phyloP scores from a whole-genome alignment of 2,888 invertebrate genomes.

The Cosmorhoe ocellata region DNA sequence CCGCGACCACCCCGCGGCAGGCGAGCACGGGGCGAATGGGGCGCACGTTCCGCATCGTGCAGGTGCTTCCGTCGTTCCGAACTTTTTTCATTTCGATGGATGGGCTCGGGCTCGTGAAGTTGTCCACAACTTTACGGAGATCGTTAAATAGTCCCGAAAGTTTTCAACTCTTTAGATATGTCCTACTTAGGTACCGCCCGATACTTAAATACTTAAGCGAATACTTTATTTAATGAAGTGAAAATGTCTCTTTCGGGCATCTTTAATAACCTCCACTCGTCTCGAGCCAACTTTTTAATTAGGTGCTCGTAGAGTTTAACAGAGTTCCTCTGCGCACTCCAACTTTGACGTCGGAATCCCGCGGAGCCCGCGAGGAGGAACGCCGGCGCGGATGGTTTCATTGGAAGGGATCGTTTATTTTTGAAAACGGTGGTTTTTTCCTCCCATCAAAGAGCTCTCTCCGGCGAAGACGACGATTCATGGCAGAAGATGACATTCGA shows the following conservation, averaged over 20 bases:
- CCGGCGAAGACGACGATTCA: too few species aligned
- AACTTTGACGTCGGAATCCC: background rate
- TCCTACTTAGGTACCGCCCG: too few species aligned
- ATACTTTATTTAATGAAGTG: conserved; percentile 6
- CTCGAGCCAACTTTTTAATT: background rate
- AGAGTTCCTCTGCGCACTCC: background rate
- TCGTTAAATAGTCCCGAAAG: background rate
- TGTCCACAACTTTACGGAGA: background rate
- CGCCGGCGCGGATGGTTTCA: too few species aligned
- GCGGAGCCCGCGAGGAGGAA: too few species aligned
- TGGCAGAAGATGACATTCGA: too few species aligned
- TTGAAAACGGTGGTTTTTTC: too few species aligned
- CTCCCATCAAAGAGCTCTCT: too few species aligned
- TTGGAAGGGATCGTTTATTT: too few species aligned
- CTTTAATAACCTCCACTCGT: too few species aligned
- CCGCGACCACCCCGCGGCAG: too few species aligned
- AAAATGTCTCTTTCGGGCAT: background rate
- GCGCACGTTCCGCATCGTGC: conserved; percentile 9
- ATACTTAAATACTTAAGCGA: too few species aligned
- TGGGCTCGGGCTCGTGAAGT: conserved; percentile 5
- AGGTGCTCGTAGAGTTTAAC: background rate
- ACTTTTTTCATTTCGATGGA: conserved; percentile 24
- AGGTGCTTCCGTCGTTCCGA: conserved; percentile 19
- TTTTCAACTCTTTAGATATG: background rate
- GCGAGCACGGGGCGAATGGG: background rate